Conservation (phyloP, 2,113 vertebrate genomes). For the Pluvialis apricaria region DNA sequence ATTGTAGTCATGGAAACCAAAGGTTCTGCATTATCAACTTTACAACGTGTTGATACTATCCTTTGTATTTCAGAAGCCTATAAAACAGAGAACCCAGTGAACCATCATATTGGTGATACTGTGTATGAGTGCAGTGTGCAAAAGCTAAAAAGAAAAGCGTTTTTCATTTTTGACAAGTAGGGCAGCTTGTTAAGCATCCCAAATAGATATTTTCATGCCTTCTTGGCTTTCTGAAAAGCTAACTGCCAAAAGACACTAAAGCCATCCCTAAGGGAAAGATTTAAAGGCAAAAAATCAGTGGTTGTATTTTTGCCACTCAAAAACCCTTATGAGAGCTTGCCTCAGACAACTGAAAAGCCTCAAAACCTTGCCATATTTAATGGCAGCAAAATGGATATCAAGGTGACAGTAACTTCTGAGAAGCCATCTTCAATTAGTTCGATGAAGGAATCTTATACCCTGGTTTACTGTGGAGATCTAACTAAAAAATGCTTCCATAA, state of each 20-base stretch:
- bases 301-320: not conserved
- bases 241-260: not conserved
- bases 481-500: not conserved
- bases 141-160: not conserved
- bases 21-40: not conserved
- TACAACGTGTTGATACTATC: not conserved
- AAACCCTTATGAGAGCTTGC: not conserved
- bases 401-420: not conserved
- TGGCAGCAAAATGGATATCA: not conserved
- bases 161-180: not conserved
- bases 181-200: not conserved
- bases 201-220: not conserved
- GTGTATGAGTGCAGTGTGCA: not conserved
- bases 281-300: not conserved
- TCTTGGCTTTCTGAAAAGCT: not conserved
- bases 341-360: not conserved
- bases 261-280: not conserved
- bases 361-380: not conserved
- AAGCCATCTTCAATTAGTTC: not conserved
- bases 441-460: not conserved
- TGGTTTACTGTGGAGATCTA: not conserved
- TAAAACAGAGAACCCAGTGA: not conserved
- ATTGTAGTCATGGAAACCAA: not conserved
- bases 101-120: not conserved
- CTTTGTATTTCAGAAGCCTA: not conserved